These are phyloP conservation scores for Stomatorhinus ivindoensis DNA, from an alignment of 2,113 vertebrate genomes.

Conservation along the genomic window DNA sequence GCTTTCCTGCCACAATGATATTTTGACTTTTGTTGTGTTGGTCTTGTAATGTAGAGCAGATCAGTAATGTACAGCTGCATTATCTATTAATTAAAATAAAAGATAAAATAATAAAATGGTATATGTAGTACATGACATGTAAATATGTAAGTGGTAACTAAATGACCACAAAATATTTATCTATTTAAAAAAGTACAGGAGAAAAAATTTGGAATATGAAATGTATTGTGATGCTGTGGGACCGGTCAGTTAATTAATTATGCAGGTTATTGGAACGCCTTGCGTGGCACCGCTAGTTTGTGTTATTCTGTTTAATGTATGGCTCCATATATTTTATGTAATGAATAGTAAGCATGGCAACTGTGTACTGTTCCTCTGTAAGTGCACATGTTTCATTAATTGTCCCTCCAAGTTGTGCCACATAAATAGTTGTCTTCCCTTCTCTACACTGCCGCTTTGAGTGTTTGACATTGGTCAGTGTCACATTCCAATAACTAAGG, in stretches of 20 bases:
- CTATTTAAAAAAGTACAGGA: not conserved
- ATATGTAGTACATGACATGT: not conserved
- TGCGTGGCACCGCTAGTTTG: not conserved
- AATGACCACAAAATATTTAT: not conserved
- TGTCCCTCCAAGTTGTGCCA: not conserved
- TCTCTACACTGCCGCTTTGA: not conserved
- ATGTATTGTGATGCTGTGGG: not conserved
- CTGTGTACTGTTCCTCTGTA: not conserved
- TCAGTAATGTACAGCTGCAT: not conserved
- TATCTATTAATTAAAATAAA: not conserved
- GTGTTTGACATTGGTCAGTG: not conserved
- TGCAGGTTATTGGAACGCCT: not conserved
- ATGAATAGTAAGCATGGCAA: not conserved
- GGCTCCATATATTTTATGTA: not conserved
- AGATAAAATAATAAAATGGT: not conserved
- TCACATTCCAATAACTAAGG: too few relatives aligned
- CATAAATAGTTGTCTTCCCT: not conserved
- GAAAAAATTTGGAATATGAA: not conserved
- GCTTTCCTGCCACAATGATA: not conserved
- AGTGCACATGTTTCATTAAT: not conserved
- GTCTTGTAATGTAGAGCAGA: not conserved
- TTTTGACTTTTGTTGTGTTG: not conserved
- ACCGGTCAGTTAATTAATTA: not conserved
- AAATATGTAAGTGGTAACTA: not conserved
- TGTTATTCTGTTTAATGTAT: not conserved